phyloP scores from a whole-genome alignment of 2,113 vertebrate species.

The Tapirus terrestris region DNA sequence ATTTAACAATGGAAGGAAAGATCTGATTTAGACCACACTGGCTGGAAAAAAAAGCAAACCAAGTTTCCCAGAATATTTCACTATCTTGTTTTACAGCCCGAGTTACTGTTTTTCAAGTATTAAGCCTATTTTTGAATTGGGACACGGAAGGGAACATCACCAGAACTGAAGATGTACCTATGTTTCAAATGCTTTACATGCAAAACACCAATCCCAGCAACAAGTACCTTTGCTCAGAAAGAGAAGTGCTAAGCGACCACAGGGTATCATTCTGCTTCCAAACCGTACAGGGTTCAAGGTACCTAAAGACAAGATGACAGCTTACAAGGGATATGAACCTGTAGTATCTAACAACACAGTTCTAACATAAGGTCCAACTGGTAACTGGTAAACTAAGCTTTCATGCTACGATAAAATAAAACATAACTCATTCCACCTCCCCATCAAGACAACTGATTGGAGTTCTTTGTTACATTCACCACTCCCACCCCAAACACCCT shows the following conservation, averaged over 20 bases:
- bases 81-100: background rate
- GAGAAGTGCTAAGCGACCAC: background rate
- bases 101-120: background rate
- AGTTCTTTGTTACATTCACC: background rate
- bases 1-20: constrained; percentile 11
- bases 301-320: background rate
- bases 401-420: background rate
- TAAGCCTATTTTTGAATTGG: constrained; percentile 1
- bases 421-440: background rate
- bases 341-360: background rate
- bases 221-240: background rate
- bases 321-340: background rate
- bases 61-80: background rate
- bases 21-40: background rate
- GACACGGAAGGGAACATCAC: background rate
- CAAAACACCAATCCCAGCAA: background rate
- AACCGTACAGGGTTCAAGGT: background rate
- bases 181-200: background rate
- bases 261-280: background rate
- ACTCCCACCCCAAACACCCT: background rate
- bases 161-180: background rate
- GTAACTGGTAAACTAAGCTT: background rate
- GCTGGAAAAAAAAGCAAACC: background rate
- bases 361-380: background rate
- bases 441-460: background rate